These are phyloP conservation scores for Pseudococcus jackbeardsleyi DNA, from an alignment of 2,888 invertebrate species.

Conservation along the genomic window DNA sequence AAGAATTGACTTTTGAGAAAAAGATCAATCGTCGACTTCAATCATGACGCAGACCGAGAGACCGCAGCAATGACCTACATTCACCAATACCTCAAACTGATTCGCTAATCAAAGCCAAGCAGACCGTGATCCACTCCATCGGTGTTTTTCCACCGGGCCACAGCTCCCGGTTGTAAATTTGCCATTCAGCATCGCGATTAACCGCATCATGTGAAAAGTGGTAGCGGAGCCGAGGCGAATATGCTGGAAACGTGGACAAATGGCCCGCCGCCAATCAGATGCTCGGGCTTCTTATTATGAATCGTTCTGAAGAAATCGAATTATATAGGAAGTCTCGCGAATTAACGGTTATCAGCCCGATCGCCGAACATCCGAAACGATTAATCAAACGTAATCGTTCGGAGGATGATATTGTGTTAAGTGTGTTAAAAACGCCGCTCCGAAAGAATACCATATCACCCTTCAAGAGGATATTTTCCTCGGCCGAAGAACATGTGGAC, in stretches of 20 bases:
- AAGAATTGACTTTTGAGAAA: background rate
- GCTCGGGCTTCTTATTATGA: constrained; percentile 71
- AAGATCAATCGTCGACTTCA: background rate
- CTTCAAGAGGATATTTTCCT: constrained; percentile 66
- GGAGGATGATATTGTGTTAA: constrained; percentile 61
- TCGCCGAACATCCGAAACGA: constrained; percentile 33
- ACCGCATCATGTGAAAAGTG: background rate
- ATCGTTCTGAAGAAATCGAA: constrained; percentile 77
- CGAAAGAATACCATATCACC: constrained; percentile 66
- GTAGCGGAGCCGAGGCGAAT: background rate
- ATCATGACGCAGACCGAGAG: background rate
- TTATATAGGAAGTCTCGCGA: constrained; percentile 76
- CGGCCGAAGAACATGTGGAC: constrained; percentile 63
- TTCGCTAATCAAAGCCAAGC: background rate
- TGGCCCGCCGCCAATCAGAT: constrained; percentile 46
- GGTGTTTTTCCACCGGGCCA: too few relatives aligned
- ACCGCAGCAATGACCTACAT: background rate
- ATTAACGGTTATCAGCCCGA: constrained; percentile 69
- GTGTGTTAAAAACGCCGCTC: constrained; percentile 66
- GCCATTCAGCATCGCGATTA: too few relatives aligned
- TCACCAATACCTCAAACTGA: background rate
- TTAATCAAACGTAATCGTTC: constrained; percentile 52
- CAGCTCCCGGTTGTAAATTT: too few relatives aligned
- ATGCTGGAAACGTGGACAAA: background rate
- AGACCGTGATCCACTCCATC: background rate